phyloP scores from a whole-genome alignment of 2,888 invertebrate genomes.

The Habroteleia sp. region DNA sequence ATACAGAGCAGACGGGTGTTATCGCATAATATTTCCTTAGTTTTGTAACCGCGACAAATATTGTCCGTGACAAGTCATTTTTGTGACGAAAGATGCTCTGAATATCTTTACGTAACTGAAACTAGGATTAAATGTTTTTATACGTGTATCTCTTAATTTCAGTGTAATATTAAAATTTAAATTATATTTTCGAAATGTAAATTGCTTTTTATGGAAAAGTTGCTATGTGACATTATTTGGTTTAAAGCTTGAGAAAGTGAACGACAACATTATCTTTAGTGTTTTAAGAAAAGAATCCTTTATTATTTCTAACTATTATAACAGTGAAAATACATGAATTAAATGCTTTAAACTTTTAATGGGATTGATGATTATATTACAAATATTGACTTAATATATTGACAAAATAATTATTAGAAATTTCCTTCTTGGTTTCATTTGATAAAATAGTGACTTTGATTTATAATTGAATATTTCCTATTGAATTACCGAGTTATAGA shows the following conservation, averaged over 20 bases:
- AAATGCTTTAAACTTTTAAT: too few relatives aligned
- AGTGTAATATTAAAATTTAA: not conserved
- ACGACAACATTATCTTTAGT: too few relatives aligned
- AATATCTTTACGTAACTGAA: not conserved
- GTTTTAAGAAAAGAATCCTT: too few relatives aligned
- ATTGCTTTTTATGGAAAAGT: too few relatives aligned
- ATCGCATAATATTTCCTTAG: slow-evolving; percentile 17
- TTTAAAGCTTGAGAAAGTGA: too few relatives aligned
- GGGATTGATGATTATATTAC: too few relatives aligned
- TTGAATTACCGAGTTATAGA: slow-evolving; percentile 10
- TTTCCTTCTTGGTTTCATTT: slow-evolving; percentile 17
- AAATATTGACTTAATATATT: too few relatives aligned
- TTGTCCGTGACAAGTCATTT: slow-evolving; percentile 5
- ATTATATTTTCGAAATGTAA: not conserved
- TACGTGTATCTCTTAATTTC: not conserved
- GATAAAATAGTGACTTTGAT: slow-evolving; percentile 1
- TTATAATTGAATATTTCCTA: slow-evolving; percentile 40
- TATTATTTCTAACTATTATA: too few relatives aligned
- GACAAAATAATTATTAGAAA: too few relatives aligned
- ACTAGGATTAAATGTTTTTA: slow-evolving; percentile 6
- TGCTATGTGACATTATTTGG: too few relatives aligned
- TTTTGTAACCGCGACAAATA: slow-evolving; percentile 16
- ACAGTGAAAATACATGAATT: too few relatives aligned
- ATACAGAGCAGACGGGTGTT: too few relatives aligned
- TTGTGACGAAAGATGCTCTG: slow-evolving; percentile 20